Evolutionary conservation across 2,797 vertebrate species (phyloP), one percentile per base, ranked within the genome.

Genomic region (Rhinophrynus dorsalis): DNA sequence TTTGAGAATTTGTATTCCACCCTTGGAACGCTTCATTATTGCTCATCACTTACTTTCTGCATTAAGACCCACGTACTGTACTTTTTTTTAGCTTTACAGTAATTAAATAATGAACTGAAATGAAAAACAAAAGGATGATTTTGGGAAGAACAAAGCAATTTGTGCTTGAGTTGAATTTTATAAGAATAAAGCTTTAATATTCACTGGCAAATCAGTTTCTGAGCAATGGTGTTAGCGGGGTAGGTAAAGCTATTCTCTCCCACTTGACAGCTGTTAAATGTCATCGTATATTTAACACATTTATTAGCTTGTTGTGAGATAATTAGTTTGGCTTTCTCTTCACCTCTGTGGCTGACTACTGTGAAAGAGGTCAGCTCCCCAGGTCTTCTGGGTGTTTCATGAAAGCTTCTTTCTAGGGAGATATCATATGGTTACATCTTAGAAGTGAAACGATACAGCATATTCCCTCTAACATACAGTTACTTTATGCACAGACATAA

Each of bases 201-300:
- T 65, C 61, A 47, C 40, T 26, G 40, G 29, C 30, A 71, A 48
- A 45, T 71, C 23, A 26, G 52, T 44, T 50, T 38, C 21, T 30
- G 52, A 58, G 68, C 52, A 33, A n/a, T 29, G 48, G 68, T 64
- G 60, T 58, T 64, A 58, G 44, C 30, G 35, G 54, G 45, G 33
- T n/a, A 44, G 62, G 45, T 52, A 66, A 72, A 62, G 33, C 29
- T 44, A 17, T 65, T 65, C 62, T 59, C 59, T 73, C 69, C 62
- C 62, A 58, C 69, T 66, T 66, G 69, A 66, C 69, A 73, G 69
- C 69, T 73, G 69, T 42, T 73, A 73, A 66, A 73, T 73, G 69
- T 73, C 61, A 66, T 73, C 66, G 69, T 66, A 50, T 66, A 73
- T 58, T 73, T 73, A 65, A 57, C 69, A 66, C 54, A 60, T 66